phyloP scores from a whole-genome alignment of 2,113 vertebrate species.

The Athene cunicularia region DNA sequence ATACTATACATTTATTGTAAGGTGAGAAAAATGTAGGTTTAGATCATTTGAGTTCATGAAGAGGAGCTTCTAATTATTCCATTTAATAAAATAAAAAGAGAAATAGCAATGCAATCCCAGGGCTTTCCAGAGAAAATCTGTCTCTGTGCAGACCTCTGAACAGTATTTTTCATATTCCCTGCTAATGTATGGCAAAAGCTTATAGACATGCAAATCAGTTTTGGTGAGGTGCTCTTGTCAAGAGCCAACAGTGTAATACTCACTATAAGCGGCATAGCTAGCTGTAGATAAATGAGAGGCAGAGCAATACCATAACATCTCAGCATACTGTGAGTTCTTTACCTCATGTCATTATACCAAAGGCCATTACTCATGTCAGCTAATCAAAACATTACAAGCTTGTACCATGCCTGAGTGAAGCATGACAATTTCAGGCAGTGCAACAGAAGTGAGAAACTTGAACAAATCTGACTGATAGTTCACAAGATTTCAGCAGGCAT shows the following conservation, averaged over 20 bases:
- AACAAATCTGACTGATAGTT: constrained; percentile 22
- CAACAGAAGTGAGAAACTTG: not conserved
- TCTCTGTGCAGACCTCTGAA: not conserved
- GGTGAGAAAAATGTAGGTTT: not conserved
- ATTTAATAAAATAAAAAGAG: not conserved
- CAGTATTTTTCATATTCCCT: not conserved
- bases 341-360: not conserved
- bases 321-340: not conserved
- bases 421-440: not conserved
- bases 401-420: not conserved
- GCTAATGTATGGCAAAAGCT: not conserved
- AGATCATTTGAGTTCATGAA: not conserved
- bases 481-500: not conserved
- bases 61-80: not conserved
- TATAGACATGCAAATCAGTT: not conserved
- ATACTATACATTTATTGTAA: not conserved
- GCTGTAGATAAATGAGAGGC: not conserved
- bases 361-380: not conserved
- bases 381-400: not conserved
- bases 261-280: not conserved
- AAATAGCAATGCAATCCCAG: not conserved
- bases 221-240: not conserved
- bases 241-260: not conserved
- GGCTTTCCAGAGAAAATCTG: not conserved
- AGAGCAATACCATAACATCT: not conserved